These are phyloP conservation scores for Camponotus fellah DNA, from an alignment of 2,888 invertebrate genomes.

Conservation along the genomic window DNA sequence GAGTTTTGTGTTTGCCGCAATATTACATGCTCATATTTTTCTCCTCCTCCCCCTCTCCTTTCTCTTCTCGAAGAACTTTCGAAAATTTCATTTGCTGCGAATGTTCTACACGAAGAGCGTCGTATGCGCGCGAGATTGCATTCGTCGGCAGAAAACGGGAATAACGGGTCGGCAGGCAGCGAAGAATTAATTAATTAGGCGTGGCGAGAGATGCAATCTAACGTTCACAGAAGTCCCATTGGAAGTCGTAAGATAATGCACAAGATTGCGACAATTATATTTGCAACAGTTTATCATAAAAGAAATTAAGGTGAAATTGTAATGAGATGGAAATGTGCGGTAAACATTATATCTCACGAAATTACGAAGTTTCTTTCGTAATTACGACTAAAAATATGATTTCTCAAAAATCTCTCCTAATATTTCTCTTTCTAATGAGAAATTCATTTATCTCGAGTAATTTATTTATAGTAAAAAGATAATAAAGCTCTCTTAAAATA, in stretches of 20 bases:
- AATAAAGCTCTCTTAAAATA: too few species aligned
- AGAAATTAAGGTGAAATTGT: constrained; percentile 1
- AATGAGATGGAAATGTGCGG: background rate
- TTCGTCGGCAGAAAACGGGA: constrained; percentile 17
- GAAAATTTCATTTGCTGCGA: constrained; percentile 31
- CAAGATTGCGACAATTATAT: background rate
- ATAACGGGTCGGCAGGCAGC: constrained; percentile 22
- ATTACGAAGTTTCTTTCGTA: background rate
- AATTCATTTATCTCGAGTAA: background rate
- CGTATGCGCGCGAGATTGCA: constrained; percentile 36
- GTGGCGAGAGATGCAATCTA: constrained; percentile 36
- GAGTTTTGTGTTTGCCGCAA: background rate
- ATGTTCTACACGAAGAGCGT: background rate
- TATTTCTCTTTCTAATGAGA: background rate
- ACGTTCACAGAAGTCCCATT: constrained; percentile 2
- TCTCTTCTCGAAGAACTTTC: background rate
- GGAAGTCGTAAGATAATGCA: constrained; percentile 29
- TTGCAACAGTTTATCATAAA: background rate
- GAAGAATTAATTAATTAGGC: constrained; percentile 48
- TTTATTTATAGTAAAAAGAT: too few species aligned
- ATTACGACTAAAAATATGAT: background rate
- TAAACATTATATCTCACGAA: background rate
- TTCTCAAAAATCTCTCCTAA: background rate
- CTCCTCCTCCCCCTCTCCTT: background rate
- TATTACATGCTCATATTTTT: constrained; percentile 23